A percentile compares a stretch with the other conserved stretches of the same genome.
Evolutionary conservation across 2,113 vertebrate genomes (phyloP).

Genomic region (Lepus europaeus): DNA sequence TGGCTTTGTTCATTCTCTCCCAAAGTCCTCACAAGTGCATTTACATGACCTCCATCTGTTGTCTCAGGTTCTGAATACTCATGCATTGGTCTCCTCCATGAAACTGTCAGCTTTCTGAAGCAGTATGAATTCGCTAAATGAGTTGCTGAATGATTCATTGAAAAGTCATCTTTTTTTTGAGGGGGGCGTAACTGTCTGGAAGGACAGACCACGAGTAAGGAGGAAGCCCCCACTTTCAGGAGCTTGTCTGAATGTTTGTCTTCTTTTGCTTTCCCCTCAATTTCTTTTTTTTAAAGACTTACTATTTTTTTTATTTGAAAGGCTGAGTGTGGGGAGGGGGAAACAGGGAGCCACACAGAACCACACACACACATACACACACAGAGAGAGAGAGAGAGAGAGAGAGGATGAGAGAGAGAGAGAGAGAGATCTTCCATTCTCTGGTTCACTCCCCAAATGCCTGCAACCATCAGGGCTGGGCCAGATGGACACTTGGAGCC

Average conservation of each 20-base stretch:
- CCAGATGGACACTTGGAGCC: too few relatives aligned
- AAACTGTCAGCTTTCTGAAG: conserved; percentile 15
- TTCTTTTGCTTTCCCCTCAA: background rate
- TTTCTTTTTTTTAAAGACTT: too few relatives aligned
- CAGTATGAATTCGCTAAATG: background rate
- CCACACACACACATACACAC: too few relatives aligned
- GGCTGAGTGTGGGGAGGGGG: too few relatives aligned
- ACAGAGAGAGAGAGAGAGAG: too few relatives aligned
- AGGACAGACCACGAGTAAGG: background rate
- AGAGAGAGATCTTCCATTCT: too few relatives aligned
- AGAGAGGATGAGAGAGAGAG: too few relatives aligned
- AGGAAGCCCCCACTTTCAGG: background rate
- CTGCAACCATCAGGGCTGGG: too few relatives aligned
- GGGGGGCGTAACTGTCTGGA: background rate
- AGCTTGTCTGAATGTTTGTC: background rate
- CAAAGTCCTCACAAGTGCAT: background rate
- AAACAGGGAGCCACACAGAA: too few relatives aligned
- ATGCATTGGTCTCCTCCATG: background rate
- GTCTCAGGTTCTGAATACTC: background rate
- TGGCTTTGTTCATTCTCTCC: background rate
- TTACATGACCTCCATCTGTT: background rate
- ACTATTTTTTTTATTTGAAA: too few relatives aligned
- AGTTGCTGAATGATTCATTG: background rate
- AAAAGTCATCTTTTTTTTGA: background rate
- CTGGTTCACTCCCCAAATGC: too few relatives aligned